Evolutionary conservation across 2,113 vertebrate species (phyloP).

Genomic region (Sorex araneus): DNA sequence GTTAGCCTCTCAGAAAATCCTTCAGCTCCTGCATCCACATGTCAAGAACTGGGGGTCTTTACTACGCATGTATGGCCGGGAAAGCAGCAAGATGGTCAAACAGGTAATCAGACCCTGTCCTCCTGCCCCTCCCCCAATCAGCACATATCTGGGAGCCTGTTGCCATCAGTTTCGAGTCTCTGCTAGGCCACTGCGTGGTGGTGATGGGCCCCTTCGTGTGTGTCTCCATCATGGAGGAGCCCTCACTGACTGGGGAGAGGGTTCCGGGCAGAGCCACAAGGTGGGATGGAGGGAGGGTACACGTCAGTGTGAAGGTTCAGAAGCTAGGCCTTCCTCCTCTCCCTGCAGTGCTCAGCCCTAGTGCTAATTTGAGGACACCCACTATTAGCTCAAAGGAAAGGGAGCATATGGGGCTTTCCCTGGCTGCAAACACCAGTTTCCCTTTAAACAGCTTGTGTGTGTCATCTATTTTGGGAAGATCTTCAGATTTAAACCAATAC

Average conservation of each 20-base stretch:
- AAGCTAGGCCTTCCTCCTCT: neutral
- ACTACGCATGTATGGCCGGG: constrained; percentile 98
- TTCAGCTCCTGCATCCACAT: constrained; percentile 98
- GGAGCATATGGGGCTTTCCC: neutral
- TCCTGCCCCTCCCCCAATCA: neutral
- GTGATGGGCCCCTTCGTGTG: neutral
- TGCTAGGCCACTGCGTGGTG: neutral
- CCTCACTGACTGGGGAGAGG: neutral
- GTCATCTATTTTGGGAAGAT: neutral
- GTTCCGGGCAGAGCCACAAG: neutral
- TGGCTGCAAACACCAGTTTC: too few relatives aligned
- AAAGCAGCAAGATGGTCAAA: constrained; percentile 99
- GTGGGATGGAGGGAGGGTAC: neutral
- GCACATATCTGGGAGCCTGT: neutral
- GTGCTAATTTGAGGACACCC: constrained; percentile 3
- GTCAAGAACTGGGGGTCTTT: constrained; percentile 99
- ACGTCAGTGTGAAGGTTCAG: neutral
- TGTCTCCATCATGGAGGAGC: neutral
- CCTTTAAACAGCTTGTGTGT: neutral
- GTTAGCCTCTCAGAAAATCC: constrained; percentile 98
- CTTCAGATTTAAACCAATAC: neutral
- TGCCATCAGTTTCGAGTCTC: neutral
- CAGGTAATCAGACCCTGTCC: constrained; percentile 90
- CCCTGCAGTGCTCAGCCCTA: neutral
- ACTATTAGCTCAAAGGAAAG: neutral